Conservation (phyloP, 1,140 invertebrate genomes). For the Ptiloglossa arizonensis region DNA sequence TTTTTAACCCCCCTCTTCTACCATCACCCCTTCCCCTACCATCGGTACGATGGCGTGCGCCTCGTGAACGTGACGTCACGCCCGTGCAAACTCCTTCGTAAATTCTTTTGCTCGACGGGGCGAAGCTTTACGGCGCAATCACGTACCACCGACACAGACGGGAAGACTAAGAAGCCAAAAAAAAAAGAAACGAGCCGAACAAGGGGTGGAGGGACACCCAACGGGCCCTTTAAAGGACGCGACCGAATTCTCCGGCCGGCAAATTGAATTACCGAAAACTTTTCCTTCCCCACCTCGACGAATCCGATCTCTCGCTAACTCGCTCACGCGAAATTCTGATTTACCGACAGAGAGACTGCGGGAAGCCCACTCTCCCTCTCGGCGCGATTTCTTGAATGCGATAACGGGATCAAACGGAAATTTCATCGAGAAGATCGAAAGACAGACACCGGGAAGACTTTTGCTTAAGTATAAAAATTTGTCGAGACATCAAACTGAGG, state of each 20-base stretch:
- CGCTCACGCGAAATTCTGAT: slow-evolving; percentile 27
- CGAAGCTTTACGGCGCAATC: slow-evolving; percentile 45
- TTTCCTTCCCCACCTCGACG: slow-evolving; percentile 9
- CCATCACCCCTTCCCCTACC: too few relatives aligned
- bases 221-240: not conserved
- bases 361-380: too few relatives aligned
- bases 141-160: slow-evolving; percentile 24
- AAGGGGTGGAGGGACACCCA: not conserved
- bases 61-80: slow-evolving; percentile 49
- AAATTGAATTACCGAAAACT: slow-evolving; percentile 43
- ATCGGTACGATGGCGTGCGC: slow-evolving; percentile 15
- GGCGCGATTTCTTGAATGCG: not conserved
- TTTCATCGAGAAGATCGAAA: too few relatives aligned
- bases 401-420: not conserved
- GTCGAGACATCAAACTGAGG: too few relatives aligned
- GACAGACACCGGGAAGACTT: too few relatives aligned
- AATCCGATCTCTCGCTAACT: not conserved
- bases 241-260: not conserved
- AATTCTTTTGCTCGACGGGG: slow-evolving; percentile 26
- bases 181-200: slow-evolving; percentile 11
- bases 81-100: slow-evolving; percentile 35
- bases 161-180: slow-evolving; percentile 5
- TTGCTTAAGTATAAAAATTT: too few relatives aligned
- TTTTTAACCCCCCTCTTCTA: too few relatives aligned
- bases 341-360: not conserved